Base-by-base conservation (phyloP, 2,113 vertebrate genomes). In the Toxotes chatareus region DNA sequence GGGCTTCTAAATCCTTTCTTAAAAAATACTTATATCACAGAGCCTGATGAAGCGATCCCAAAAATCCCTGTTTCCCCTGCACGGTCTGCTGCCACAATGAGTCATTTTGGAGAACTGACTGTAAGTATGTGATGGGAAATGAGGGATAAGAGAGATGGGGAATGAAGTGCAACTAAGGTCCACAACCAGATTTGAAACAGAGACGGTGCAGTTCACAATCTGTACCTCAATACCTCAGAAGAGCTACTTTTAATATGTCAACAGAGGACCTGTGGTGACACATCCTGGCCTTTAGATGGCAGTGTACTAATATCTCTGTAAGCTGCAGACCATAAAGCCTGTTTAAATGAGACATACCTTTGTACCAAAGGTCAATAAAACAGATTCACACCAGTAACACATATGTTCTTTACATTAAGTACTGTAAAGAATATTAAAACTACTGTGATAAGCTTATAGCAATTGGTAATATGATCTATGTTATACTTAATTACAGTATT, bases 271-370 rank as follows among this genome's bases (percentile, higher is more conserved):
- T 86, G 87, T 36, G 36, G 31, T 80, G 16, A 78, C 42, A n/a
- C 40, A 34, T 57, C 0, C 0, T 14, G 56, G 38, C 65, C 88
- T 73, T n/a, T 76, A 88, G 90, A 65, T 89, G 90, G 88, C 88
- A 88, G 60, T 42, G 34, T 16, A 60, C 14, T 36, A 16, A 73
- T 44, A 83, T 67, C 2, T 82, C 67, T 82, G 21, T 5, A 47
- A 12, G 10, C 46, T 16, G 5, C 14, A 79, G 10, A 73, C 14
- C 12, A 38, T 36, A 4, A 9, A 27, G n/a, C 23, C 55, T 27
- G 11, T 56, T 56, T 27, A 12, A 56, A 23, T 27, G 5, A 12
- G 55, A 56, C 23, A 5, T 6, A 23, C 7, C 13, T 12, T 27
- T 56, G n/a, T 12, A 23, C 16, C 16, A 11, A 47, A 71, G 32